Evolutionary conservation across 2,888 invertebrate genomes (phyloP), one percentile per base, ranked within the genome.

Genomic region (Prosapia bicincta): DNA sequence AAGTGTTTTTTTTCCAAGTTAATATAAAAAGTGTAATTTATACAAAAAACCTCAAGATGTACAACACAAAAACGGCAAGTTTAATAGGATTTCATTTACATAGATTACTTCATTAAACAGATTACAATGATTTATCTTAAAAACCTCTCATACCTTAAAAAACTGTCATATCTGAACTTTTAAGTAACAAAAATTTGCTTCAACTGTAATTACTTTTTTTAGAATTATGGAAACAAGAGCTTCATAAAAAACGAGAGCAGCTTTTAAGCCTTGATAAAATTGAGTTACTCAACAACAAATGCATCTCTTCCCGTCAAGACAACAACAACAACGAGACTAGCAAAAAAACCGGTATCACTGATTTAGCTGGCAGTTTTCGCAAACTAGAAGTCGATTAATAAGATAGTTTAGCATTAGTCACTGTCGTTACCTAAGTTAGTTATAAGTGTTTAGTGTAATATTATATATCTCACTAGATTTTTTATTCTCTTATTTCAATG

Each of bases 211-310:
- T n/a, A n/a, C n/a, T 78, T 79, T 79, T 83, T 83, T 23, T 84
- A 91, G 92, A 88, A 75, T 83, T 90, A 70, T 93, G 93, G 92
- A 91, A 90, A 83, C 87, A 88, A 78, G 93, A 94, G 83, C 82
- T 94, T 32, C 83, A 87, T 24, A 86, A 85, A 24, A 86, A 88
- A 66, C 88, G 90, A 76, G 89, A 90, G 76, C 88, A 85, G 5
- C 82, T 93, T 15, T 83, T 92, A 77, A 86, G 88, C 24, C 90
- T 92, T 83, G 93, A 93, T 84, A 88, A 89, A 80, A 91, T 93
- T 90, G 87, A 86, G 68, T 91, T 93, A 0, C 86, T 82, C 10
- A 81, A 81, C 69, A 81, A 81, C 77, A 80, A 78, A 54, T 79
- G 81, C 78, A 81, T 81, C 78, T 76, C 79, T 24, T 79, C 78